Conservation (phyloP, 2,113 vertebrate species). For the Nerophis lumbriciformis region DNA sequence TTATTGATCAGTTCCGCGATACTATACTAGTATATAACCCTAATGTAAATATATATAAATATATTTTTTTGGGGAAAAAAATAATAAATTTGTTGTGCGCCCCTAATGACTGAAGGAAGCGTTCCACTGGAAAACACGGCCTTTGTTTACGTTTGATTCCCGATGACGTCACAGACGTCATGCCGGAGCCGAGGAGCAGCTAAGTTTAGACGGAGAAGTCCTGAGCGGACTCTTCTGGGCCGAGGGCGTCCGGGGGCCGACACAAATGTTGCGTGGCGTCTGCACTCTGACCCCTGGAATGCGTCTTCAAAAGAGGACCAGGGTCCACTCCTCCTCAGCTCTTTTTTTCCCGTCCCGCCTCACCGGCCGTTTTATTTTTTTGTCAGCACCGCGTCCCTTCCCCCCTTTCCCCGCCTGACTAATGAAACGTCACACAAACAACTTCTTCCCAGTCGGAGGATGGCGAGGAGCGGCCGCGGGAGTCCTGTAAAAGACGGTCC, state of each 20-base stretch:
- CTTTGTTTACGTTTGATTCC: constrained; percentile 10
- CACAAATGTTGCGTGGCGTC: constrained; percentile 66
- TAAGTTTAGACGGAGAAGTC: constrained; percentile 60
- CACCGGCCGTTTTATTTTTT: not conserved
- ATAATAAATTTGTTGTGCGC: no score
- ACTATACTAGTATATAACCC: no score
- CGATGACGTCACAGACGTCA: constrained; percentile 30
- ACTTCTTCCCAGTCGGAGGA: not conserved
- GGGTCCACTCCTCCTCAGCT: constrained; percentile 23
- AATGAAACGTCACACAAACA: not conserved
- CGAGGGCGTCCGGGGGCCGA: constrained; percentile 44
- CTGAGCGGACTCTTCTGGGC: constrained; percentile 51
- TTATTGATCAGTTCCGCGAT: no score
- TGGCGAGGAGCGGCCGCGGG: no score
- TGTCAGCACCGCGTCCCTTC: not conserved
- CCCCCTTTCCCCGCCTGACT: not conserved
- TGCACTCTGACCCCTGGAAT: constrained; percentile 61
- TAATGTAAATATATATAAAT: no score
- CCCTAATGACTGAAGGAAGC: not conserved
- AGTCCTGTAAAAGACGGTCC: no score
- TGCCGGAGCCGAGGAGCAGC: constrained; percentile 46
- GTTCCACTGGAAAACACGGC: not conserved
- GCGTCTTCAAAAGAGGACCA: constrained; percentile 54
- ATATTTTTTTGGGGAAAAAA: no score
- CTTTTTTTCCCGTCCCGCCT: constrained; percentile 21